phyloP scores from a whole-genome alignment of 2,888 invertebrate species.

The Drosophila ochracea region DNA sequence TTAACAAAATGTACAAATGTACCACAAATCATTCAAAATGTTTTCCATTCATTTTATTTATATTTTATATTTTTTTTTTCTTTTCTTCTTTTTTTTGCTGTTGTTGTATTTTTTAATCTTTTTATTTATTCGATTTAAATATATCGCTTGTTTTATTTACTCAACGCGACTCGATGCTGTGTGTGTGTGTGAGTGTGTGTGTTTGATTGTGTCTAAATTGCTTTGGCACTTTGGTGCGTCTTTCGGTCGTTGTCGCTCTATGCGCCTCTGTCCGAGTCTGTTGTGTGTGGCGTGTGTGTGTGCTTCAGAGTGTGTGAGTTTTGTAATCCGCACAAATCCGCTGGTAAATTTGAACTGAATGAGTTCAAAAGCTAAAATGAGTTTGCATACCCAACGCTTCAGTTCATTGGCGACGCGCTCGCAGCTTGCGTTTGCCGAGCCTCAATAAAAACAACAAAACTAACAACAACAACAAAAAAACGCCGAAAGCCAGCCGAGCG shows the following conservation, averaged over 20 bases:
- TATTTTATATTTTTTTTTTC: not conserved
- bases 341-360: constrained; percentile 81
- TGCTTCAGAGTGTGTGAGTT: constrained; percentile 25
- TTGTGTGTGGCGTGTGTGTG: constrained; percentile 8
- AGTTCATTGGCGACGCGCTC: constrained; percentile 52
- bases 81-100: constrained; percentile 6
- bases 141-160: constrained; percentile 30
- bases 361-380: constrained; percentile 81
- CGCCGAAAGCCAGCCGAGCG: constrained; percentile 21
- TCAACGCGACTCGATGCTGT: constrained; percentile 18
- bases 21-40: constrained; percentile 11
- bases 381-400: constrained; percentile 71
- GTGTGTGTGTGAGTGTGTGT: constrained; percentile 9
- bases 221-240: constrained; percentile 40
- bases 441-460: constrained; percentile 7
- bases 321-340: constrained; percentile 82
- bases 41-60: constrained; percentile 7
- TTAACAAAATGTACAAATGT: constrained; percentile 16
- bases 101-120: constrained; percentile 9
- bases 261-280: not conserved
- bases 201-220: constrained; percentile 12
- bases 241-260: constrained; percentile 17
- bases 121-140: constrained; percentile 3
- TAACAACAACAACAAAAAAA: not conserved
- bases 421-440: constrained; percentile 34